phyloP scores from a whole-genome alignment of 2,888 invertebrate species.

The Nebria salina region DNA sequence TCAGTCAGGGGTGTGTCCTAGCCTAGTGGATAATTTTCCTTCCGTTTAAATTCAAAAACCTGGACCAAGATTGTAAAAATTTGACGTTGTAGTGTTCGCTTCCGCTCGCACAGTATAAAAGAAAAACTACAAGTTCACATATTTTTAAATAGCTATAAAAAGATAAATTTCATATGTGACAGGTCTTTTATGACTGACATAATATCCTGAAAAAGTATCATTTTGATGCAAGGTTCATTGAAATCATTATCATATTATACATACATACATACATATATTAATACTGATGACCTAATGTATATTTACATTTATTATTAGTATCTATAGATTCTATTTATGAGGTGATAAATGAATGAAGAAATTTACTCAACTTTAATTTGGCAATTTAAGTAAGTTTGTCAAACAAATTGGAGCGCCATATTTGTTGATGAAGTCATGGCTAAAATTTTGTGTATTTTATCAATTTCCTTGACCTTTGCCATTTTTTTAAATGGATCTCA shows the following conservation, averaged over 20 bases:
- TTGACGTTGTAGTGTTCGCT: background rate
- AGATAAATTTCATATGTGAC: too few species aligned
- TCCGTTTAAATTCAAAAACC: conserved; percentile 16
- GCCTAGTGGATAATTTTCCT: conserved; percentile 24
- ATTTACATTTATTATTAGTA: too few species aligned
- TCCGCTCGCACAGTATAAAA: background rate
- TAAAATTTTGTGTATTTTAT: conserved; percentile 35
- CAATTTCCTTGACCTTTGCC: conserved; percentile 40
- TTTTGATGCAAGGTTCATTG: too few species aligned
- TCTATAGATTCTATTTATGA: too few species aligned
- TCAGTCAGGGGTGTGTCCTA: conserved; percentile 40
- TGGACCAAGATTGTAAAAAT: conserved; percentile 7
- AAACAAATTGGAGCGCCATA: conserved; percentile 28
- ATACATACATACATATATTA: background rate
- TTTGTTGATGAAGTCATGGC: conserved; percentile 42
- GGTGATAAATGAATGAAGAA: too few species aligned
- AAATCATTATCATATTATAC: too few species aligned
- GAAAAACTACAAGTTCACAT: background rate
- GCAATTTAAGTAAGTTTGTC: background rate
- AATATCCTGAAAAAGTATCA: too few species aligned
- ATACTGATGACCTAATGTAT: background rate
- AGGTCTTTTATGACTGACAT: too few species aligned
- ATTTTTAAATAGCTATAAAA: background rate
- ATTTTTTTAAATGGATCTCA: conserved; percentile 10
- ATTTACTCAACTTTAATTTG: background rate